Base-by-base conservation (phyloP, 1,140 invertebrate genomes). In the Drosophila cardini region DNA sequence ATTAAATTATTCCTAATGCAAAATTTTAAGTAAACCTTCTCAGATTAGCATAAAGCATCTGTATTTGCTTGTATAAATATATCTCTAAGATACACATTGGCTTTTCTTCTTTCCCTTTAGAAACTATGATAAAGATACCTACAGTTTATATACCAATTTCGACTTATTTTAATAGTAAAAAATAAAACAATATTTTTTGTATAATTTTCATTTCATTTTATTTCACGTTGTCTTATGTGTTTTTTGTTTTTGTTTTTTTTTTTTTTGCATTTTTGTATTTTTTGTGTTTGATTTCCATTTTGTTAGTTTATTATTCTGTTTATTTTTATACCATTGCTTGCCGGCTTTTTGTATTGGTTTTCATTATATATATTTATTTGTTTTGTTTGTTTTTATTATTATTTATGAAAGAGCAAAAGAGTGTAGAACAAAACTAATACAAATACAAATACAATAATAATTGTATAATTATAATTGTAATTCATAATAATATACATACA, bases 401-500 rank as follows among this genome's bases (percentile, higher is more conserved):
- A 76, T 90, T 84, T 82, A 91, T 90, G 84, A 86, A 86, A 91
- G 89, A 91, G 90, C 84, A 91, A 91, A 91, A 90, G 89, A 91
- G 81, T 79, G 84, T 91, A 60, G 81, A 91, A 91, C 84, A 86
- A 89, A 91, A 91, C 84, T 91, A 91, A 91, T 78, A 90, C 81
- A 80, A 91, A 91, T 89, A 90, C 87, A 91, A 89, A 86, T 90
- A 74, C 82, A 82, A 90, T 85, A 85, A 89, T 87, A 84, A 85
- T 61, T 48, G 42, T 60, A 65, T 64, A 64, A 64, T 74, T 81
- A 73, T 81, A 61, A 61, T 75, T 84, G 72, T 73, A 71, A 75
- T 72, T 82, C 63, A 73, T 70, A 69, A 61, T 74, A 74, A 63
- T 58, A 69, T 53, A 69, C 46, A 69, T 86, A 78, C 70, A 85